Evolutionary conservation across 2,888 invertebrate genomes (phyloP).

Genomic region (Tanytarsus gracilentus): DNA sequence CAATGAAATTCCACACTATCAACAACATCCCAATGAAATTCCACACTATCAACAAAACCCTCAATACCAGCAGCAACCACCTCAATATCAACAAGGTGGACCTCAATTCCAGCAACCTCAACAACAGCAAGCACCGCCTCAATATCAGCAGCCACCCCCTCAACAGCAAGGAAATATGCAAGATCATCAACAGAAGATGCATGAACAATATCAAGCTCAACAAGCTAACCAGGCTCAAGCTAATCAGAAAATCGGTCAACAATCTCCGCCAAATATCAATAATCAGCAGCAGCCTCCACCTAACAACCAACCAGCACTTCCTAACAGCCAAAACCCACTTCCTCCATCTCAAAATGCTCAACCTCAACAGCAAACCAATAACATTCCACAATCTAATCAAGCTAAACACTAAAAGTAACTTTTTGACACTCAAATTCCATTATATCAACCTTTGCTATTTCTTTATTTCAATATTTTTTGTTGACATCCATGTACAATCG

Average conservation of each 20-base stretch:
- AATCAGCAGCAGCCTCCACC: neutral
- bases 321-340: neutral
- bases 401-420: neutral
- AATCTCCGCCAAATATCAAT: neutral
- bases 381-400: slow-evolving; percentile 12
- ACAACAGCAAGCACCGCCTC: neutral
- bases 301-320: neutral
- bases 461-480: neutral
- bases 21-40: neutral
- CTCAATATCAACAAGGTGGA: neutral
- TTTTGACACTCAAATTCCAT: neutral
- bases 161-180: neutral
- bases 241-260: slow-evolving; percentile 15
- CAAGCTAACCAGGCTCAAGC: neutral
- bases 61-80: neutral
- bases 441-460: neutral
- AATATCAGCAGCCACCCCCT: neutral
- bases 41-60: neutral
- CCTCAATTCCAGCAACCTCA: no score
- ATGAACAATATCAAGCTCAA: slow-evolving; percentile 10
- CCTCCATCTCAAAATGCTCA: neutral
- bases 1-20: neutral
- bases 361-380: neutral
- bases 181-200: neutral
- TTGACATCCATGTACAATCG: neutral